A percentile compares a stretch with the other conserved stretches of the same genome.
phyloP scores from a whole-genome alignment of 2,888 invertebrate genomes.

The Watsonalla binaria region DNA sequence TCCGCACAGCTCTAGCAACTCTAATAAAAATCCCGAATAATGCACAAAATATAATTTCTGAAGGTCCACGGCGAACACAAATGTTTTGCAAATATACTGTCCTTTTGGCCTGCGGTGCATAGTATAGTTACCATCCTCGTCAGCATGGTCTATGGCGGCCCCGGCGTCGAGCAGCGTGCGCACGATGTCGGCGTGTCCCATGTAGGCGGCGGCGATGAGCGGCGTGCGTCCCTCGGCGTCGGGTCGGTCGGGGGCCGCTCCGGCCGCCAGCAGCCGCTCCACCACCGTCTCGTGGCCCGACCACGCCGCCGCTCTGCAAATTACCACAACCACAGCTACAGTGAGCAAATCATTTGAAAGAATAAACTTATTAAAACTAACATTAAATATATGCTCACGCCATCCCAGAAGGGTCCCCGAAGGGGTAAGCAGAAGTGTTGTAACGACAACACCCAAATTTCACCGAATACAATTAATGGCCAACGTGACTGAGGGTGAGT shows the following conservation, averaged over 20 bases:
- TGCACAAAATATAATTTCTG: too few species aligned
- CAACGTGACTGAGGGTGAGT: too few species aligned
- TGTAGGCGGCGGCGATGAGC: slow-evolving; percentile 95
- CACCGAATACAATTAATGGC: too few species aligned
- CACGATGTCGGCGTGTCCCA: slow-evolving; percentile 96
- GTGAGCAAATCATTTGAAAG: neutral
- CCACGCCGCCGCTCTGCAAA: slow-evolving; percentile 90
- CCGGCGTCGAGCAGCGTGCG: slow-evolving; percentile 88
- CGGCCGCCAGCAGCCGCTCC: slow-evolving; percentile 84
- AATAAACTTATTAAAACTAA: too few species aligned
- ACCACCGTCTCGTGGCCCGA: slow-evolving; percentile 94
- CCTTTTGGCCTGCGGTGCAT: neutral
- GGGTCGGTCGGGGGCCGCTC: slow-evolving; percentile 88
- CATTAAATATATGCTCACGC: too few species aligned
- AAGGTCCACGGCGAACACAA: too few species aligned
- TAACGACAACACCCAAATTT: too few species aligned
- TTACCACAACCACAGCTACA: neutral
- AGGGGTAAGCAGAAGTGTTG: too few species aligned
- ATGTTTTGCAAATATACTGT: too few species aligned
- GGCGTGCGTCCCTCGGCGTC: slow-evolving; percentile 96
- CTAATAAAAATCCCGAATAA: too few species aligned
- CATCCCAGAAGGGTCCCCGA: too few species aligned
- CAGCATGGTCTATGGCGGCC: slow-evolving; percentile 90
- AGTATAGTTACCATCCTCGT: slow-evolving; percentile 82
- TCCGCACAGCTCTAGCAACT: too few species aligned